Base-by-base conservation (phyloP, 2,888 invertebrate species). In the Pammene aurita region DNA sequence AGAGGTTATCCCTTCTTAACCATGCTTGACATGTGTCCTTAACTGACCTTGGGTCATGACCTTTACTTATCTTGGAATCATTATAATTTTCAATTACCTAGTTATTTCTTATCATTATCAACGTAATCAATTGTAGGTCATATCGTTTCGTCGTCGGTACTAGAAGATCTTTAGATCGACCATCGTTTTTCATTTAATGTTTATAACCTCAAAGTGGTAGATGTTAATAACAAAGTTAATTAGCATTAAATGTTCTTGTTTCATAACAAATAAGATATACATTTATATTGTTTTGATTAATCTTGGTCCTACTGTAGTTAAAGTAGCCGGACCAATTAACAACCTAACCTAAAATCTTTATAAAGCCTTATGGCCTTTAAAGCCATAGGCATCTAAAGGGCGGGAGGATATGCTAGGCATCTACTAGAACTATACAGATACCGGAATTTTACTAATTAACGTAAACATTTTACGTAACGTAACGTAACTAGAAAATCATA, bases 381-480 rank as follows among this genome's bases (percentile, higher is more conserved):
- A 54, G n/a, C n/a, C 26, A 34, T 54, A 1, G 34, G 7, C 34
- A n/a, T 2, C 2, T 7, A n/a, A 0, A 7, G n/a, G n/a, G n/a
- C 13, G 34, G 7, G 13, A 11, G 54, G 26, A 50, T 41, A 5
- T 42, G 26, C n/a, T 26, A 9, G n/a, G 7, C 13, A n/a, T 10
- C n/a, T 35, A n/a, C 26, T 26, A n/a, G 44, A 58, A 14, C 42
- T 46, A 26, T 16, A 14, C 26, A 14, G 14, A 1, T 38, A 60
- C 54, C 46, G 69, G 65, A 69, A 42, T 65, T 62, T 70, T 61
- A 61, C 61, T 42, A 70, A 66, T 70, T 56, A 64, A 55, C 34
- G 73, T 80, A 84, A 88, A 89, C 85, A 88, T 87, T 87, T 87
- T 78, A 75, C 66, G 74, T 77, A 72, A 75, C 78, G 74, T 87